Percentiles rank a stretch among this genome's conserved stretches.
phyloP scores from a whole-genome alignment of 2,888 invertebrate genomes.

The Stenodera caucasica region DNA sequence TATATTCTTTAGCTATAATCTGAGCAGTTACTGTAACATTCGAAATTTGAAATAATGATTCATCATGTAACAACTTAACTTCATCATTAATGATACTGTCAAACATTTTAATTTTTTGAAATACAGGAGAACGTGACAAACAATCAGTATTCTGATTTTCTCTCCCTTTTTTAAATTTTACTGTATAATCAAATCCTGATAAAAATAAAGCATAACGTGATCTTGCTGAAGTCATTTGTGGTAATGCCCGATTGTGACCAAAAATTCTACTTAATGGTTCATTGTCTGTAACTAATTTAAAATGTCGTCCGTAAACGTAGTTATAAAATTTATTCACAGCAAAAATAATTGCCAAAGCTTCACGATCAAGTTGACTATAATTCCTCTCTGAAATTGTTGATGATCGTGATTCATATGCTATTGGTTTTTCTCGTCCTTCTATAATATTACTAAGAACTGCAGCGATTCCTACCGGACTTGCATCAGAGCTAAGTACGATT shows the following conservation, averaged over 20 bases:
- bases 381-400: slow-evolving; percentile 22
- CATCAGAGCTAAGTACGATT: slow-evolving; percentile 16
- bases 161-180: slow-evolving; percentile 15
- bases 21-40: too few relatives aligned
- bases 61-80: too few relatives aligned
- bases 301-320: slow-evolving; percentile 15
- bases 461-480: slow-evolving; percentile 15
- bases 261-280: slow-evolving; percentile 23
- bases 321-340: slow-evolving; percentile 14
- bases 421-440: slow-evolving; percentile 23
- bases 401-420: slow-evolving; percentile 27
- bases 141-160: slow-evolving; percentile 24
- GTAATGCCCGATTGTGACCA: slow-evolving; percentile 17
- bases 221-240: slow-evolving; percentile 12
- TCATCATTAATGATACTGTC: too few relatives aligned
- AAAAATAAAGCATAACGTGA: slow-evolving; percentile 7
- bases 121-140: slow-evolving; percentile 18
- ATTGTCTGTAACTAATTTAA: slow-evolving; percentile 24
- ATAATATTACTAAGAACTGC: slow-evolving; percentile 20
- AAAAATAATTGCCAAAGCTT: slow-evolving; percentile 20
- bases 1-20: too few relatives aligned
- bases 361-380: slow-evolving; percentile 22
- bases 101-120: too few relatives aligned
- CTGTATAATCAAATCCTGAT: slow-evolving; percentile 15
- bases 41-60: too few relatives aligned